Percentiles rank a stretch among this genome's conserved stretches.
Evolutionary conservation across 2,113 vertebrate genomes (phyloP).

Genomic region (Sebastes fasciatus): DNA sequence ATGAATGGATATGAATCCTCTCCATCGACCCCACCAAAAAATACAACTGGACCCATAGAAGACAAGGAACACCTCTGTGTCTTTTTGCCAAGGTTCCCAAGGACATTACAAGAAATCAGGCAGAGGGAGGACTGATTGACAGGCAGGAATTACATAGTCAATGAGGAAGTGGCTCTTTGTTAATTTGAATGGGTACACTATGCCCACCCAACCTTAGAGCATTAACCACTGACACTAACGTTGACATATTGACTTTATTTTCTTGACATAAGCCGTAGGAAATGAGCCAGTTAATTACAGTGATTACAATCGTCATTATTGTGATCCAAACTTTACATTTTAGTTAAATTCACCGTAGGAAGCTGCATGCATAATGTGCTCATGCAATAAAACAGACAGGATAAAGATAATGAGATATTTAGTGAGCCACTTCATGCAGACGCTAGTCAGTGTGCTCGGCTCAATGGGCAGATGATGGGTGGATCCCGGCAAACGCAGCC

Average conservation of each 20-base stretch:
- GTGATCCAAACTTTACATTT: conserved; percentile 37
- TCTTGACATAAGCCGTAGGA: conserved; percentile 26
- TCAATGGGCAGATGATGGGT: conserved; percentile 85
- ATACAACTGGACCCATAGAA: conserved; percentile 71
- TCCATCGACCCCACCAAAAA: conserved; percentile 76
- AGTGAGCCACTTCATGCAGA: conserved; percentile 88
- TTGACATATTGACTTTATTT: conserved; percentile 71
- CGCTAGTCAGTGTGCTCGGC: conserved; percentile 85
- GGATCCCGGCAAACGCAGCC: conserved; percentile 73
- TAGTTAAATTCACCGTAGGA: background rate
- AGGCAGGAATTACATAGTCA: conserved; percentile 80
- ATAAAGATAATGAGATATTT: conserved; percentile 85
- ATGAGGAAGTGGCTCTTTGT: conserved; percentile 83
- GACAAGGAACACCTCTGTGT: conserved; percentile 78
- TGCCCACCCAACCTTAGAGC: conserved; percentile 68
- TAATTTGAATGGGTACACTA: conserved; percentile 69
- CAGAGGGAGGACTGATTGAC: conserved; percentile 75
- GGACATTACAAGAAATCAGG: conserved; percentile 78
- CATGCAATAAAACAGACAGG: conserved; percentile 54
- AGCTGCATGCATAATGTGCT: conserved; percentile 10
- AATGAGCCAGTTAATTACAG: background rate
- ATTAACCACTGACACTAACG: conserved; percentile 67
- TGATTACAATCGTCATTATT: conserved; percentile 10
- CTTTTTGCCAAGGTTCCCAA: conserved; percentile 79
- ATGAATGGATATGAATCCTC: conserved; percentile 89